Evolutionary conservation across 2,113 vertebrate species (phyloP).

Genomic region (Thomomys bottae): DNA sequence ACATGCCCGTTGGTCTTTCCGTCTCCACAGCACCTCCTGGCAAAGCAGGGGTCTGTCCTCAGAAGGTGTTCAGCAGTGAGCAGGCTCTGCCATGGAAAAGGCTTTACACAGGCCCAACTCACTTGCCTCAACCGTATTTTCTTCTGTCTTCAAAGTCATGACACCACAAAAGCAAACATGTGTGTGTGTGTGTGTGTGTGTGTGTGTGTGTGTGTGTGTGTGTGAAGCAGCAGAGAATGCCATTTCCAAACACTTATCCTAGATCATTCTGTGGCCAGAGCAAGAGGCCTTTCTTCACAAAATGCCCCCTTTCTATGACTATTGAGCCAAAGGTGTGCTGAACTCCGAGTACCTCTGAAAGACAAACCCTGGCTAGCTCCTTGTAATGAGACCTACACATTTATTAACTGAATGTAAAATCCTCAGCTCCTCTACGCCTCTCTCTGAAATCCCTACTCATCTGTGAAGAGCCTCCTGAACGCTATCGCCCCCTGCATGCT

Average conservation of each 20-base stretch:
- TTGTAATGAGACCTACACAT: background rate
- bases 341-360: background rate
- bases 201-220: background rate
- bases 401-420: background rate
- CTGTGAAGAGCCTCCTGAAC: background rate
- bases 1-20: background rate
- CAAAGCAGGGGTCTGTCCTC: background rate
- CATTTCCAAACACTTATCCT: background rate
- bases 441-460: background rate
- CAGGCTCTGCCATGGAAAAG: background rate
- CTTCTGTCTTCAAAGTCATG: background rate
- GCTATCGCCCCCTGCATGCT: background rate
- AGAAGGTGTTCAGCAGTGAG: background rate
- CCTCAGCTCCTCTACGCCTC: background rate
- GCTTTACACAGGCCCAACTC: background rate
- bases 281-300: background rate
- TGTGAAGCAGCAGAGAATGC: background rate
- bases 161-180: fast-evolving
- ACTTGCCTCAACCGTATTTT: background rate
- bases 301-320: background rate
- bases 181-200: background rate
- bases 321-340: background rate
- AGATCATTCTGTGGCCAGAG: background rate
- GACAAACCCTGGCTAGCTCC: background rate
- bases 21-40: background rate